Evolutionary conservation across 53 echinoderm and acorn worm genomes (phyloP).

Genomic region (Luidia sarsii): DNA sequence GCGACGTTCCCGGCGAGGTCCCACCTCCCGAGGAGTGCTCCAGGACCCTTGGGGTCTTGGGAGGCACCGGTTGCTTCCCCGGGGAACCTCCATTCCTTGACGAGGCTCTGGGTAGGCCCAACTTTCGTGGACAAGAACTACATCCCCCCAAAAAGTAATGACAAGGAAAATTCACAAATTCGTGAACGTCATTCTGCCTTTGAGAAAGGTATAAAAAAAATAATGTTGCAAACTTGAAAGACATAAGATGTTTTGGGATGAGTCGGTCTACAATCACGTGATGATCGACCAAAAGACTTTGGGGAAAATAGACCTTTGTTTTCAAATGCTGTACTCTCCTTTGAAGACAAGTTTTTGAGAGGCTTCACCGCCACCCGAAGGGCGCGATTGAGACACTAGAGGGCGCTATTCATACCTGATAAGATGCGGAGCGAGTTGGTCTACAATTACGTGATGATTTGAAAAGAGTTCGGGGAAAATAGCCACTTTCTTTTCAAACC

Average conservation of each 20-base stretch:
- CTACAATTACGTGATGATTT: not conserved
- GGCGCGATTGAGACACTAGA: too few relatives aligned
- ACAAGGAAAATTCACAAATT: not conserved
- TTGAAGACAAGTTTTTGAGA: too few relatives aligned
- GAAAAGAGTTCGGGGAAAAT: too few relatives aligned
- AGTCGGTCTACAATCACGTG: not conserved
- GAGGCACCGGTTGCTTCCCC: conserved; percentile 51
- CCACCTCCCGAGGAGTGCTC: conserved; percentile 34
- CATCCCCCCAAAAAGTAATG: not conserved
- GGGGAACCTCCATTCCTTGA: conserved; percentile 51
- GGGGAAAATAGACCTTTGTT: too few relatives aligned
- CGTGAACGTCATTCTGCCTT: not conserved
- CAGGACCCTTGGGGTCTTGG: conserved; percentile 69
- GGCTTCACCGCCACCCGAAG: too few relatives aligned
- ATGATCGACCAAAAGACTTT: not conserved
- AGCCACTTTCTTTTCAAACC: too few relatives aligned
- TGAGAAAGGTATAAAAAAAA: not conserved
- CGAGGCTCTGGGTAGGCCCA: conserved; percentile 40
- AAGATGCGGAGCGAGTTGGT: too few relatives aligned
- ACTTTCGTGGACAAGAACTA: conserved; percentile 57
- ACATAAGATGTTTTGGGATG: not conserved
- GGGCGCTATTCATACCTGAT: too few relatives aligned
- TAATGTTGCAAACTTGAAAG: not conserved
- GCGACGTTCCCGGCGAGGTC: conserved; percentile 20
- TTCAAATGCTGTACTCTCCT: too few relatives aligned